Conservation (phyloP, 2,888 invertebrate species). For the Muscina levida region DNA sequence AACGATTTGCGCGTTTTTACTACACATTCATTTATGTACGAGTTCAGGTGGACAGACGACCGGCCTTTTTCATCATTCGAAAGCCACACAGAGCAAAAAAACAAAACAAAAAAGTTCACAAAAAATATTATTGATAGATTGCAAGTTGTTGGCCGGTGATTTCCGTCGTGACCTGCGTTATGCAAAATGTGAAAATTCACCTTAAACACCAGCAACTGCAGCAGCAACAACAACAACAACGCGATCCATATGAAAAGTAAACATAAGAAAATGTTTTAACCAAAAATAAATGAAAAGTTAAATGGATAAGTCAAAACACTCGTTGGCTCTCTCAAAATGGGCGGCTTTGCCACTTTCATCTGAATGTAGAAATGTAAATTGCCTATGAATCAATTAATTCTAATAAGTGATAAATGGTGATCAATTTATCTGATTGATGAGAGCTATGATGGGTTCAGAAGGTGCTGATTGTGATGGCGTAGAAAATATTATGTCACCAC, state of each 20-base stretch:
- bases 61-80: slow-evolving; percentile 33
- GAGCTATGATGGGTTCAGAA: no score
- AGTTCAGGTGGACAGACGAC: not conserved
- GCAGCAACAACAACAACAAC: not conserved
- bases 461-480: no score
- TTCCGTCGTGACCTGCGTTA: slow-evolving; percentile 79
- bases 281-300: slow-evolving; percentile 46
- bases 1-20: slow-evolving; percentile 38
- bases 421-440: not conserved
- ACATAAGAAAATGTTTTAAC: not conserved
- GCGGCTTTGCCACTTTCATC: slow-evolving; percentile 45
- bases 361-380: slow-evolving; percentile 10
- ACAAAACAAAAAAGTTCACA: slow-evolving; percentile 48
- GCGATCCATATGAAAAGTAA: slow-evolving; percentile 37
- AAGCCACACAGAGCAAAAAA: slow-evolving; percentile 40
- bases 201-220: slow-evolving; percentile 47
- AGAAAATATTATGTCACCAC: no score
- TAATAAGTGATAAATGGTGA: not conserved
- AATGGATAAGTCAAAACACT: slow-evolving; percentile 38
- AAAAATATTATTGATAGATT: slow-evolving; percentile 76
- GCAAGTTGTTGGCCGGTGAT: slow-evolving; percentile 76
- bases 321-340: slow-evolving; percentile 4
- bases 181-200: slow-evolving; percentile 74
- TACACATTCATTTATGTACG: slow-evolving; percentile 34
- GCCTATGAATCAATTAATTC: slow-evolving; percentile 41